Evolutionary conservation across 2,113 vertebrate species (phyloP).

Genomic region (Sula dactylatra): DNA sequence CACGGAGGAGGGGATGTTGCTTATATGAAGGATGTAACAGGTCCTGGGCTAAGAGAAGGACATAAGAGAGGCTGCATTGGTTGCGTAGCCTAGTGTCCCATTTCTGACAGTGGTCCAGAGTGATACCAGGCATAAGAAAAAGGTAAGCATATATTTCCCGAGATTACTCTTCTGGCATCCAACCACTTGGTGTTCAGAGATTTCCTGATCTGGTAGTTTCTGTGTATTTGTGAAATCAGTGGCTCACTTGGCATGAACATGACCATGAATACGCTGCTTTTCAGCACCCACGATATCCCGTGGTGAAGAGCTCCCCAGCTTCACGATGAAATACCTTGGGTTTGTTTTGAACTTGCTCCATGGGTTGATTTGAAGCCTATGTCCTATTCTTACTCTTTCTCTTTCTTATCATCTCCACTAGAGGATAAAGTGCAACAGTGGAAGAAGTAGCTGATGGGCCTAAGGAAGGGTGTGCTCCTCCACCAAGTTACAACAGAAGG

Average conservation of each 20-base stretch:
- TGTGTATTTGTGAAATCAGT: not conserved
- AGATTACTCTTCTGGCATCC: not conserved
- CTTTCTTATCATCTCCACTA: not conserved
- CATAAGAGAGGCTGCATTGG: not conserved
- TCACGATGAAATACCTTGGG: not conserved
- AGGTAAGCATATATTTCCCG: not conserved
- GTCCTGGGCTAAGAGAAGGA: not conserved
- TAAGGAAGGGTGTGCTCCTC: not conserved
- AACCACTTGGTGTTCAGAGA: not conserved
- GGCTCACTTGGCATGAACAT: fast-evolving
- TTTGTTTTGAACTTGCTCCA: not conserved
- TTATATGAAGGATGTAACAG: not conserved
- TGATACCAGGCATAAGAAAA: not conserved
- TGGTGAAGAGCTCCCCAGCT: not conserved
- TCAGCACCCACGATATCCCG: not conserved
- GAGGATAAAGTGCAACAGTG: not conserved
- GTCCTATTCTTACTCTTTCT: not conserved
- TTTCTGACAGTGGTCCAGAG: not conserved
- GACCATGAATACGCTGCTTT: not conserved
- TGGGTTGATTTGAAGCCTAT: not conserved
- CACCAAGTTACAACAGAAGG: not conserved
- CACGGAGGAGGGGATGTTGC: not conserved
- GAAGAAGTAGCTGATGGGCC: not conserved
- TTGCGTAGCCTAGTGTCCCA: not conserved
- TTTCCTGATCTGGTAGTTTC: not conserved